Conservation (phyloP, 2,888 invertebrate species). For the Scaptodrosophila latifasciaeformis region DNA sequence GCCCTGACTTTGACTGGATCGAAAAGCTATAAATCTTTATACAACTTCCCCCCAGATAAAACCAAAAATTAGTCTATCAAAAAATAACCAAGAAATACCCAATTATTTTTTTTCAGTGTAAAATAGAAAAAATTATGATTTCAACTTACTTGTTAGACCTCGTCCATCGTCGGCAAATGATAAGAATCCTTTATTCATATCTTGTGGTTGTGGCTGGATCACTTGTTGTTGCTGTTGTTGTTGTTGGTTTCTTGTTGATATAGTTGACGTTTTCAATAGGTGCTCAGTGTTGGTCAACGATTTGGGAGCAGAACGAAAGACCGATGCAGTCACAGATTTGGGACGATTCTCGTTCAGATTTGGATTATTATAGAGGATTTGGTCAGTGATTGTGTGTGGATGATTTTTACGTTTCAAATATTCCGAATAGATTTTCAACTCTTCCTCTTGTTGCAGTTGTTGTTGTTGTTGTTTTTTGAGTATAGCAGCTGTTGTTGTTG, state of each 20-base stretch:
- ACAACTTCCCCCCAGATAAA: too few relatives aligned
- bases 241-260: constrained; percentile 30
- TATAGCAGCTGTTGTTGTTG: constrained; percentile 16
- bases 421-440: constrained; percentile 44
- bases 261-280: constrained; percentile 29
- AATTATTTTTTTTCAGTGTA: too few relatives aligned
- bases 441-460: constrained; percentile 11
- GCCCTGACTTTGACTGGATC: too few relatives aligned
- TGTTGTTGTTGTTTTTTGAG: constrained; percentile 19
- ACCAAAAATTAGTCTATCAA: too few relatives aligned
- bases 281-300: constrained; percentile 47
- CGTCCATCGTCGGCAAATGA: constrained; percentile 89
- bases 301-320: constrained; percentile 67
- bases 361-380: constrained; percentile 39
- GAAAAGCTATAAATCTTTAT: too few relatives aligned
- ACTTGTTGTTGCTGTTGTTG: constrained; percentile 35
- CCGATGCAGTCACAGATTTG: constrained; percentile 73
- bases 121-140: constrained; percentile 5
- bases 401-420: constrained; percentile 58
- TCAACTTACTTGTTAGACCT: constrained; percentile 88
- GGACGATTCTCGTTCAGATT: constrained; percentile 62
- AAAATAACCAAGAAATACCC: too few relatives aligned
- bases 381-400: constrained; percentile 54
- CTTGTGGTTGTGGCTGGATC: constrained; percentile 80
- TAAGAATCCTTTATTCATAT: constrained; percentile 95